A percentile compares a stretch with the other conserved stretches of the same genome.
Conservation (phyloP, 1,140 invertebrate species). For the Danaus plexippus region DNA sequence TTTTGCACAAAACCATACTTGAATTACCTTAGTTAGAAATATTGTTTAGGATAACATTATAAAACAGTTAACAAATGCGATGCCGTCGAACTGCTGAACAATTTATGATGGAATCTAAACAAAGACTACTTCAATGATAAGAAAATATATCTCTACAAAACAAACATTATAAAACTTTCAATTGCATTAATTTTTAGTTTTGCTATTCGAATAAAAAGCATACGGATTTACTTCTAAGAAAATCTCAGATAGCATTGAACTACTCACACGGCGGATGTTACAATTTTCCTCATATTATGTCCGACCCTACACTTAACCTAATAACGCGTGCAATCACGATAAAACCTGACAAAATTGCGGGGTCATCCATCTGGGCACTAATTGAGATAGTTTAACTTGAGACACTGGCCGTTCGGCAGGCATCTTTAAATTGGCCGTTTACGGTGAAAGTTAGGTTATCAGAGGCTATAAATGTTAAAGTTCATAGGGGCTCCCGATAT, state of each 20-base stretch:
- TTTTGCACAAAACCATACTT: too few species aligned
- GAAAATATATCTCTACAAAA: too few species aligned
- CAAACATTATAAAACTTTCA: too few species aligned
- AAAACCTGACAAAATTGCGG: constrained; percentile 59
- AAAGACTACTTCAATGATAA: too few species aligned
- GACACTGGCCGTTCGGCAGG: constrained; percentile 55
- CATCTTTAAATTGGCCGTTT: constrained; percentile 65
- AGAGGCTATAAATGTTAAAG: constrained; percentile 58
- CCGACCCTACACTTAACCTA: constrained; percentile 50
- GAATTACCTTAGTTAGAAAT: too few species aligned
- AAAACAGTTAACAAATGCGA: too few species aligned
- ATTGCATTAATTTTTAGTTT: too few species aligned
- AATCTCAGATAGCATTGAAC: background rate
- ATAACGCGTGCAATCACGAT: constrained; percentile 50
- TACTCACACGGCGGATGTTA: constrained; percentile 19
- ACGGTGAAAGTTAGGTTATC: constrained; percentile 66
- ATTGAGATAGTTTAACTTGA: constrained; percentile 67
- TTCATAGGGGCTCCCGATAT: constrained; percentile 58
- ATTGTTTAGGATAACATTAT: too few species aligned
- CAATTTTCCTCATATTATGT: constrained; percentile 25
- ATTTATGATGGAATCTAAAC: too few species aligned
- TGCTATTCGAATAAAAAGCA: too few species aligned
- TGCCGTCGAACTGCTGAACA: too few species aligned
- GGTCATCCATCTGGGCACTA: constrained; percentile 65
- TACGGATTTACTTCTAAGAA: too few species aligned